Base-by-base conservation (phyloP, 2,888 invertebrate species). In the Xylota segnis region DNA sequence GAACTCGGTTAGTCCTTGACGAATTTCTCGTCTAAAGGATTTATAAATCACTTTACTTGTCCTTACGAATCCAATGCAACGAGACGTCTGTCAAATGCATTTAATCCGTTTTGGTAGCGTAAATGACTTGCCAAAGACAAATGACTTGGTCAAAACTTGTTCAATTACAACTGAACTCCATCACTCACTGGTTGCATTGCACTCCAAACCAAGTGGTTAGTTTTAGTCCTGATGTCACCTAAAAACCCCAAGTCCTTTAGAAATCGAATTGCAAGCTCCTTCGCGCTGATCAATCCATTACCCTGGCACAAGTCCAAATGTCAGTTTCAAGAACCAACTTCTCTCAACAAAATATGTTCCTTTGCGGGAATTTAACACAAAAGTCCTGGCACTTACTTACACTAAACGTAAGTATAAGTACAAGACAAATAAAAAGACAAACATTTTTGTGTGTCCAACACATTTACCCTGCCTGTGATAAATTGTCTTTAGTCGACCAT, bases 401-500 rank as follows among this genome's bases (percentile, higher is more conserved):
- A 56, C 14, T 14, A 18, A 70, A 27, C 18, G 40, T 14, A 37
- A 27, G 52, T 40, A 7, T 56, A 74, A 74, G 72, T 52, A 54
- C 65, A 76, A 58, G 82, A 68, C 58, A 86, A 86, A 86, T 82
- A 86, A 82, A 82, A 77, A 61, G 76, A 77, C 82, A 86, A 81
- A 77, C 82, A 82, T 86, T 77, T 82, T 40, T 78, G 65, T 47
- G 77, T 83, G 88, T 87, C 87, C 81, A 76, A 81, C 83, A 81
- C 79, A 83, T 83, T 87, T 77, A 83, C 70, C 70, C 77, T 76
- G 82, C n/a, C 82, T 78, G 72, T 88, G 83, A 88, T 88, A 88
- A 88, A 88, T 88, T 83, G 87, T 81, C 87, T 83, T 81, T 81
- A 88, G 83, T 87, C 87, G 87, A 88, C 65, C 81, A 89, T 88